Percentiles rank a stretch among this genome's conserved stretches.
Evolutionary conservation across 2,113 vertebrate species (phyloP).

Genomic region (Thalassarche chlororhynchos): DNA sequence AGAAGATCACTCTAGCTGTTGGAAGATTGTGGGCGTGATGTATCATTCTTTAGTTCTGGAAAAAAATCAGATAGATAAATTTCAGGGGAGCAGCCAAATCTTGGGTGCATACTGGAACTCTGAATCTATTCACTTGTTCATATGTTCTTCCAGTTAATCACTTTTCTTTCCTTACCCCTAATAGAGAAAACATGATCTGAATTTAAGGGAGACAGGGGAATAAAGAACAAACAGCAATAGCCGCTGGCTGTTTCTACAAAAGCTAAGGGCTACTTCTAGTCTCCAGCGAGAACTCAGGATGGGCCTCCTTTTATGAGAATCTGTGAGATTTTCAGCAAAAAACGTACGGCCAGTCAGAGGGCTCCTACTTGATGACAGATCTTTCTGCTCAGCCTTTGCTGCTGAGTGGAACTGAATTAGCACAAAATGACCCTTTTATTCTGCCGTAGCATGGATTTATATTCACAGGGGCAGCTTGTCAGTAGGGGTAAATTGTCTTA

Average conservation of each 20-base stretch:
- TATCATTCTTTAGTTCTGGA: background rate
- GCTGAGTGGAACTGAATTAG: slow-evolving; percentile 21
- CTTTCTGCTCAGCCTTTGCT: slow-evolving; percentile 26
- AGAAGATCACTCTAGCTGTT: background rate
- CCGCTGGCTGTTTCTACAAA: background rate
- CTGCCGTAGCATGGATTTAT: background rate
- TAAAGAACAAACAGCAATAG: background rate
- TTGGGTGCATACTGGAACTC: background rate
- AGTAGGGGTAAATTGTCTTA: background rate
- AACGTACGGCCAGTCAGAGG: background rate
- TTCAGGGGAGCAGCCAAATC: background rate
- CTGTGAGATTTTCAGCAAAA: slow-evolving; percentile 3
- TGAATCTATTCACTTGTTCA: background rate
- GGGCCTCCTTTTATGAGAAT: background rate
- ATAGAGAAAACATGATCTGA: background rate
- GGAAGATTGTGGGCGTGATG: background rate
- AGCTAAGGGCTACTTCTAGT: background rate
- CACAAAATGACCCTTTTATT: slow-evolving; percentile 44
- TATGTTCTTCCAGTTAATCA: background rate
- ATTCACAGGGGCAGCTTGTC: background rate
- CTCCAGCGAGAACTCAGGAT: background rate
- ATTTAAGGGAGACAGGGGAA: background rate
- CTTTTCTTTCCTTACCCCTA: background rate
- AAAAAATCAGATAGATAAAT: background rate
- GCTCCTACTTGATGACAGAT: slow-evolving; percentile 26